Evolutionary conservation across 2,797 vertebrate species (phyloP), one percentile per base, ranked within the genome.

Genomic region (Characodon lateralis): DNA sequence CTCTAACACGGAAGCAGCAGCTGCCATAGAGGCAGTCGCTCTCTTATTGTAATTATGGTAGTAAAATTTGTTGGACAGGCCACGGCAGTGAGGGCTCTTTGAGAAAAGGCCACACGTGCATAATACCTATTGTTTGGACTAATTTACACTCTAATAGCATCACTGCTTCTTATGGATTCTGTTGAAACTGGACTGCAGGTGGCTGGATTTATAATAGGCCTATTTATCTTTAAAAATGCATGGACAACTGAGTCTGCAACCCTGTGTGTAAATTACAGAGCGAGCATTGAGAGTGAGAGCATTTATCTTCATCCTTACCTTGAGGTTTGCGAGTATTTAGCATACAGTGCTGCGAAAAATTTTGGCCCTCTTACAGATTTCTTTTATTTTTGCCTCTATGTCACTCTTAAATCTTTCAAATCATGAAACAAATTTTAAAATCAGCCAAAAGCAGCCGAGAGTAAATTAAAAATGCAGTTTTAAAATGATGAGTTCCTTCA

Each of bases 61-160:
- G 88, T 93, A 87, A 93, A 93, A 89, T 90, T 86, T 82, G 85
- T 82, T 2, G 75, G 85, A 82, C 83, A 63, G 84, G 83, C 78
- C 31, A 53, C 28, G 80, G 74, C 79, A 28, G 66, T 61, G 85
- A 85, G 82, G 72, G 71, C 81, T 87, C 82, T 86, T 82, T 77
- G 74, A 81, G 83, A 81, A 85, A 85, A 85, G 75, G 85, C 86
- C 87, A 83, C 13, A 1, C 10, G 50, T 73, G 78, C 9, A 0
- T 35, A 82, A 28, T 74, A 51, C 31, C 70, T 43, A 74, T 88
- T 87, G 84, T 91, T 88, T 75, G 66, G 82, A 83, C 58, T 87
- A 75, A 79, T 88, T 89, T 84, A 51, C 77, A 41, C 39, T 78
- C 31, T 68, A 78, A 81, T 82, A 74, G 78, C 71, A 14, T 58